phyloP scores from a whole-genome alignment of 1,140 invertebrate species.

The Acromyrmex heyeri region DNA sequence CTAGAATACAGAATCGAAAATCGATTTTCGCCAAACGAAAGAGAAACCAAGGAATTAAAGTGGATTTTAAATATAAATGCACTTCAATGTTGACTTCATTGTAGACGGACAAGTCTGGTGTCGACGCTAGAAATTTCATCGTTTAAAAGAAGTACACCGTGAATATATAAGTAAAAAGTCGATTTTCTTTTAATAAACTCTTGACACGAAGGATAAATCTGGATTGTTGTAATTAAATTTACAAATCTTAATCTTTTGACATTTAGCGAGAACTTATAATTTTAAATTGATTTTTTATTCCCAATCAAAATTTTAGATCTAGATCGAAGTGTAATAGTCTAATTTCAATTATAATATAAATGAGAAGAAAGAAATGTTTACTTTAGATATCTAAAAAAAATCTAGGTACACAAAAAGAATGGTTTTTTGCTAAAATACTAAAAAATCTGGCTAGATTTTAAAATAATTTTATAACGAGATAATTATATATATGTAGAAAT shows the following conservation, averaged over 20 bases:
- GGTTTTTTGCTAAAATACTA: too few species aligned
- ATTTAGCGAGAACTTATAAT: not conserved
- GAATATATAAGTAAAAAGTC: not conserved
- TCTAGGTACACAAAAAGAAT: too few species aligned
- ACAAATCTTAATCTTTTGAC: not conserved
- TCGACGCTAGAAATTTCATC: not conserved
- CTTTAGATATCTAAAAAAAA: too few species aligned
- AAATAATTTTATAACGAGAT: too few species aligned
- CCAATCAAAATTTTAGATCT: not conserved
- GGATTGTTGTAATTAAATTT: not conserved
- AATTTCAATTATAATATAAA: not conserved
- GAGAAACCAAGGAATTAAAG: conserved; percentile 65
- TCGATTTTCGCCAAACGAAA: conserved; percentile 69
- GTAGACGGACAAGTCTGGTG: not conserved
- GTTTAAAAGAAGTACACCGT: not conserved
- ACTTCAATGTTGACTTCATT: conserved; percentile 8
- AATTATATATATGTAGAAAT: too few species aligned
- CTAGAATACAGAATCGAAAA: conserved; percentile 68
- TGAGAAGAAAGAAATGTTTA: too few species aligned
- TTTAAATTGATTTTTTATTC: not conserved
- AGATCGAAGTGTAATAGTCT: not conserved
- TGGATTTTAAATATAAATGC: conserved; percentile 46
- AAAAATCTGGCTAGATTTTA: too few species aligned
- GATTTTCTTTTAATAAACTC: not conserved
- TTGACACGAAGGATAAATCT: not conserved